phyloP scores from a whole-genome alignment of 92 coral and sea anemone genomes.

The Porites cylindrica region DNA sequence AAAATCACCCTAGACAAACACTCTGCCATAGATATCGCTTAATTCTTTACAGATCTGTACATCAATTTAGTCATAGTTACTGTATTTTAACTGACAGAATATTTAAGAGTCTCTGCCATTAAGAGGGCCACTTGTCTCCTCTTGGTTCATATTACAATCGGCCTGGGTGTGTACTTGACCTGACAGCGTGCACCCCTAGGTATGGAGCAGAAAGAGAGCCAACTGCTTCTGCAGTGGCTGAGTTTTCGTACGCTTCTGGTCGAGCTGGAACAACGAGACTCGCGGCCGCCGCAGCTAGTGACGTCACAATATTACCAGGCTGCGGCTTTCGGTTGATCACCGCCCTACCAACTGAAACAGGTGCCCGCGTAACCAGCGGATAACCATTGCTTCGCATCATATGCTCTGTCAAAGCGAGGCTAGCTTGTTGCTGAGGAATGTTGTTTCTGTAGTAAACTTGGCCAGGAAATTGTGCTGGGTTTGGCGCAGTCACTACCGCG shows the following conservation, averaged over 20 bases:
- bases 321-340: constrained; percentile 33
- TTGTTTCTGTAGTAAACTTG: constrained; percentile 31
- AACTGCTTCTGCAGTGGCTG: constrained; percentile 11
- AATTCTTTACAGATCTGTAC: no score
- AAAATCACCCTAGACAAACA: no score
- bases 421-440: constrained; percentile 22
- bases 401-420: neutral
- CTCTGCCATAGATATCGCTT: no score
- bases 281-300: constrained; percentile 52
- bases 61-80: no score
- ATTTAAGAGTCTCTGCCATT: no score
- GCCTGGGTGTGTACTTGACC: constrained; percentile 11
- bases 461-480: constrained; percentile 19
- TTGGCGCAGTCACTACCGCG: constrained; percentile 1
- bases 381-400: constrained; percentile 24
- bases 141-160: neutral
- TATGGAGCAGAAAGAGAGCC: constrained; percentile 12
- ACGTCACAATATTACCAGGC: constrained; percentile 23
- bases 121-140: neutral
- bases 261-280: constrained; percentile 62
- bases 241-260: constrained; percentile 28
- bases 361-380: constrained; percentile 12
- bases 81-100: no score
- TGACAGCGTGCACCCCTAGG: neutral
- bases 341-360: constrained; percentile 18